Percentiles rank a stretch among this genome's conserved stretches.
Conservation (phyloP, 2,888 invertebrate species). For the Agriotes lineatus region DNA sequence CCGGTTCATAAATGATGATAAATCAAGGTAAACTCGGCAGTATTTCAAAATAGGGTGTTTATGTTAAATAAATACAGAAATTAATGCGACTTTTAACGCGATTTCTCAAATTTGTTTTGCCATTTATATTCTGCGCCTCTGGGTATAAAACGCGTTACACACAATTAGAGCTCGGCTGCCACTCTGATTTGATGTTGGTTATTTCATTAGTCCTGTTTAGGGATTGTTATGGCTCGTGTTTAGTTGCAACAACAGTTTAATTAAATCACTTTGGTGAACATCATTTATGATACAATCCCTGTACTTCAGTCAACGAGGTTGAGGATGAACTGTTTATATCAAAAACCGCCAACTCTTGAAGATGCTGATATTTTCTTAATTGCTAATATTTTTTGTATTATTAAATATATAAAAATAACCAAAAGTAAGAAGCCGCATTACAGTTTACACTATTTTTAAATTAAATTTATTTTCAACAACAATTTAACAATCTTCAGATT, state of each 20-base stretch:
- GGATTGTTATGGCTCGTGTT: constrained; percentile 52
- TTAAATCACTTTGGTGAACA: constrained; percentile 48
- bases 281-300: constrained; percentile 23
- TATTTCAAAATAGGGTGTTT: no score
- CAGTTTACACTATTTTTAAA: no score
- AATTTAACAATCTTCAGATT: no score
- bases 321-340: no score
- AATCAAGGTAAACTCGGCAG: neutral
- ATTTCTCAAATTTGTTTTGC: neutral
- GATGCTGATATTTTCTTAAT: no score
- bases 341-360: no score
- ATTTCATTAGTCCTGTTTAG: constrained; percentile 52
- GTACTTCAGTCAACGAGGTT: neutral
- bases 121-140: constrained; percentile 33
- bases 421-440: no score
- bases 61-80: no score
- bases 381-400: no score
- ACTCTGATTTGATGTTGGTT: constrained; percentile 52
- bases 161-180: constrained; percentile 50
- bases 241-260: constrained; percentile 51
- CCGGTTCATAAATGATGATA: no score
- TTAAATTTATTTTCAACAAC: no score
- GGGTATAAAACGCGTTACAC: constrained; percentile 42
- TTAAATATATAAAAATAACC: no score
- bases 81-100: neutral